Base-by-base conservation (phyloP, 2,888 invertebrate genomes). In the Gortyna flavago region DNA sequence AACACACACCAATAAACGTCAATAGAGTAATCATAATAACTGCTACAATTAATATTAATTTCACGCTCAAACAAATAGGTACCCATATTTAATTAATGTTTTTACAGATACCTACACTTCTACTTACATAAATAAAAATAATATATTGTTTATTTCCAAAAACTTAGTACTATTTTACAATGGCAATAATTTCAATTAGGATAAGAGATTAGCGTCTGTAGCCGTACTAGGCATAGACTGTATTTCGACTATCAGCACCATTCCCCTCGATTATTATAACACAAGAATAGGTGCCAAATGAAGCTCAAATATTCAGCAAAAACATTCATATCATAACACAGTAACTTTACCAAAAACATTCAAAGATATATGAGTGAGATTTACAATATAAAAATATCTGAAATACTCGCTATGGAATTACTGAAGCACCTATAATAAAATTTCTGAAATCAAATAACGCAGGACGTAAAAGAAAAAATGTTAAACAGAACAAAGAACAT, bases 401-500 rank as follows among this genome's bases (percentile, higher is more conserved):
- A 81, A 88, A 80, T 89, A 72, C 57, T 61, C 29, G 69, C 68
- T 64, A 68, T 68, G n/a, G 75, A 85, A 83, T 85, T 76, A 81
- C 72, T 77, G 68, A 72, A 89, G 78, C 65, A 79, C 66, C 70
- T 75, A 72, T 70, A 88, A 80, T 81, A 88, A 85, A 84, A 85
- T 87, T 82, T 85, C 73, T 81, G 64, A 75, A 85, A 89, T 84
- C 75, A 87, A 89, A 89, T 86, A 86, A 82, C 65, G 29, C 70
- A 82, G 48, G 51, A 85, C 77, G 65, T 35, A 16, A 80, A 83
- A 81, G 61, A 72, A 80, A 87, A 51, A 84, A 83, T 87, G 71
- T 71, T 72, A 11, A 71, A 11, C 35, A 72, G 80, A 85, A 88
- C 86, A 87, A 89, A 86, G 81, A 83, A 82, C 72, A 86, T 85